These are phyloP conservation scores for Elegia similella DNA, from an alignment of 2,888 invertebrate genomes.

Conservation along the genomic window DNA sequence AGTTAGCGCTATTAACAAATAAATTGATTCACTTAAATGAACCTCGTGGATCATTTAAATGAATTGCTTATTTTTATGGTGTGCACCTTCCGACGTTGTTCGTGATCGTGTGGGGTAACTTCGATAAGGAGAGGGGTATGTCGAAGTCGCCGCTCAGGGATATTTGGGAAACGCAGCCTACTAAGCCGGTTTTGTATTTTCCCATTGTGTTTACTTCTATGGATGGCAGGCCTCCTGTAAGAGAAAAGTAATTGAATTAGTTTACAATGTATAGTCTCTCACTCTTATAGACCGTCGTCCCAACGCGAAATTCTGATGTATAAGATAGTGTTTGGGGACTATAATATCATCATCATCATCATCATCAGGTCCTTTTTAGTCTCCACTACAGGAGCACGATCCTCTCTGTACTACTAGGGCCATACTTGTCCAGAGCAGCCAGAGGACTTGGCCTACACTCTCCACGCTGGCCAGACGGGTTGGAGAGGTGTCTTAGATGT, in stretches of 20 bases:
- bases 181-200: constrained; percentile 87
- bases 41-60: constrained; percentile 39
- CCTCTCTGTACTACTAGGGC: no score
- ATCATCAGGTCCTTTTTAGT: no score
- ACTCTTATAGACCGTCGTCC: no score
- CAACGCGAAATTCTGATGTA: no score
- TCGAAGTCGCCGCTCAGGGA: constrained; percentile 90
- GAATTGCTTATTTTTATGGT: constrained; percentile 50
- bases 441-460: no score
- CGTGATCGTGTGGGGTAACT: constrained; percentile 83
- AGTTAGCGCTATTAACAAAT: constrained; percentile 26
- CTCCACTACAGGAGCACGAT: no score
- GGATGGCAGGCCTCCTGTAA: constrained; percentile 90
- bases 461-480: no score
- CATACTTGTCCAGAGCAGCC: no score
- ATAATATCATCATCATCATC: no score
- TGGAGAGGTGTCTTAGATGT: no score
- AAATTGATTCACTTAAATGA: constrained; percentile 39
- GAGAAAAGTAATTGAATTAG: constrained; percentile 27
- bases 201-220: constrained; percentile 86
- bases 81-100: constrained; percentile 75
- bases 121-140: constrained; percentile 85
- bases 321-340: no score
- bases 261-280: no score
- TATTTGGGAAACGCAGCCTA: constrained; percentile 92